Evolutionary conservation across 2,797 vertebrate species (phyloP), one percentile per base, ranked within the genome.

Genomic region (Lithobates sylvaticus): DNA sequence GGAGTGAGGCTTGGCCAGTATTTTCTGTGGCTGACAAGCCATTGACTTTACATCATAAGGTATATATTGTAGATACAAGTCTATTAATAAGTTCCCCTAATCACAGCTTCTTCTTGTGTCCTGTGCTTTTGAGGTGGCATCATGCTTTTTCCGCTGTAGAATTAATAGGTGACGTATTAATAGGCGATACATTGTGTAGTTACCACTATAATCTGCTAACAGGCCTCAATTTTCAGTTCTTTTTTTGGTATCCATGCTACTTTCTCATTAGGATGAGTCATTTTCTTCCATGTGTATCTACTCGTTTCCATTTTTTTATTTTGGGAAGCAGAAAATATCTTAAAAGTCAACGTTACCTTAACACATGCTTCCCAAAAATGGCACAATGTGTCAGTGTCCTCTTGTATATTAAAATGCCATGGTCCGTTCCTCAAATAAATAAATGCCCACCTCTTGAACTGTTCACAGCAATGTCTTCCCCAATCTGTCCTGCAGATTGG

Each of bases 181-280:
- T 65, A 50, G 32, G 0, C 16, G 29, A 3, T 32, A 21, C 32
- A 58, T 44, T 50, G 73, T 54, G 26, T 27, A 15, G 69, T 68
- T 76, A 54, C 21, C 23, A 69, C 29, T 44, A 69, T 69, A 42
- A 8, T 16, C 42, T 69, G 29, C 27, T 74, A 39, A 44, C 29
- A 32, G 77, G 27, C 78, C 10, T 76, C 71, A 39, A 68, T 81
- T 75, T 54, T n/a, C 7, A 13, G 34, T 36, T 61, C n/a, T 58
- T 64, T 42, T 74, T 42, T 73, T 80, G 18, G n/a, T 29, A 4
- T 21, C 26, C 29, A 54, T 10, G 26, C 61, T 78, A 36, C 34
- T 71, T 67, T 47, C 12, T 29, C n/a, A 7, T 75, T 42, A 44
- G 26, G 6, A 4, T 16, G n/a, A 10, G 47, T 83, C 26, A 76